Evolutionary conservation across 1,140 invertebrate genomes (phyloP), one percentile per base, ranked within the genome.

Genomic region (Polyergus mexicanus): DNA sequence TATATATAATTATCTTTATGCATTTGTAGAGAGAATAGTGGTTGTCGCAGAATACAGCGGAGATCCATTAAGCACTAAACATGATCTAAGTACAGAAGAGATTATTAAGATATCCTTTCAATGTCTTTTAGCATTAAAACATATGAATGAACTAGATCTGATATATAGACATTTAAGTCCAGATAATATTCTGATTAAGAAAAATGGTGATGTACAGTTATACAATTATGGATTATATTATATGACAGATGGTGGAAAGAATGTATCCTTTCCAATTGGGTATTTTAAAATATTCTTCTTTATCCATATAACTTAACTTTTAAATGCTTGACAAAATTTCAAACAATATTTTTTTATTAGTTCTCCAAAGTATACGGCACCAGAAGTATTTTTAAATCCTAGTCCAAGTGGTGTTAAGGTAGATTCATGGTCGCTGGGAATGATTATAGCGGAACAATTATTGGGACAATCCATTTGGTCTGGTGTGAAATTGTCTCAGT

Each of bases 201-300:
- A 95, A 56, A 94, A 96, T 90, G 96, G 96, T 51, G 96, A 97
- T 92, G 97, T 98, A 0, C 98, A 99, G 93, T 92, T 99, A 41
- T 98, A 98, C 90, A 98, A 99, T 94, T 99, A 98, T 96, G 99
- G 98, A 11, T 94, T 99, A 72, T 98, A 98, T 95, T 97, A 98
- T 92, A 99, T 99, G 97, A 99, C 98, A 28, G 97, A 97, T 91
- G 95, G 95, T 92, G 98, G 98, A 65, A 96, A 96, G 89, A 96
- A 97, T 94, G 98, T 99, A 8, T 96, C 97, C 16, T 99, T 99
- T 96, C 98, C 98, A 71, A 97, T 99, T 91, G 98, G 98, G 97
- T 98, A 96, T 95, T 95, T 95, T 77, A 19, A 84, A 81, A 51
- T 77, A 75, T 80, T 83, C 10, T 41, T 56, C 54, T 65, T 44